Conservation (phyloP, 2,888 invertebrate species). For the Thereva unica region DNA sequence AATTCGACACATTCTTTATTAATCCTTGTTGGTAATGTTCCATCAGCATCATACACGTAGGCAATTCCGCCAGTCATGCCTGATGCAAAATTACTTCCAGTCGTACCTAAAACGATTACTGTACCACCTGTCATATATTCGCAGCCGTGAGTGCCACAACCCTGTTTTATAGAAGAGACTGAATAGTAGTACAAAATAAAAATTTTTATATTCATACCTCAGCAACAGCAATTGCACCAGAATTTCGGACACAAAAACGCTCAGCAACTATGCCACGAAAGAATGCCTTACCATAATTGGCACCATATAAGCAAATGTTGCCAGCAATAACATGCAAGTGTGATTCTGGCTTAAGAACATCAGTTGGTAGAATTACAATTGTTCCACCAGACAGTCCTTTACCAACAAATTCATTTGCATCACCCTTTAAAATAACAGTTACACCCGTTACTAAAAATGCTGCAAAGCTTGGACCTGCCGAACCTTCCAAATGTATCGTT, state of each 20-base stretch:
- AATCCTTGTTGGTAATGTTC: constrained; percentile 83
- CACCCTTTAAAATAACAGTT: constrained; percentile 89
- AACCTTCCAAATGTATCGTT: constrained; percentile 82
- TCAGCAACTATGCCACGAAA: constrained; percentile 97
- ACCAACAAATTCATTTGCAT: constrained; percentile 98
- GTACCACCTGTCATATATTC: constrained; percentile 99
- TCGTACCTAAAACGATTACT: constrained; percentile 88
- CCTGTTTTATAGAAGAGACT: constrained; percentile 56
- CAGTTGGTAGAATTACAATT: constrained; percentile 90
- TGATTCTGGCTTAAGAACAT: constrained; percentile 81
- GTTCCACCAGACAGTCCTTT: constrained; percentile 94
- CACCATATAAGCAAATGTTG: constrained; percentile 97
- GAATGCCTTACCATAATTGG: constrained; percentile 90
- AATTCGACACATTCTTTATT: constrained; percentile 96
- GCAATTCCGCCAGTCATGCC: constrained; percentile 98
- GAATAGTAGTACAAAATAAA: not conserved
- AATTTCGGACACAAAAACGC: constrained; percentile 97
- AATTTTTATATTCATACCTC: constrained; percentile 64
- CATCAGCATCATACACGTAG: constrained; percentile 89
- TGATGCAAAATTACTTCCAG: constrained; percentile 97
- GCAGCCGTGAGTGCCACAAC: constrained; percentile 98
- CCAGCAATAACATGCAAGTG: constrained; percentile 96
- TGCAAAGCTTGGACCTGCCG: constrained; percentile 98
- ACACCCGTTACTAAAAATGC: constrained; percentile 93
- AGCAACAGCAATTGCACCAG: constrained; percentile 92